Conservation (phyloP, 64 coral and sea anemone genomes). For the Anthopleura sola region DNA sequence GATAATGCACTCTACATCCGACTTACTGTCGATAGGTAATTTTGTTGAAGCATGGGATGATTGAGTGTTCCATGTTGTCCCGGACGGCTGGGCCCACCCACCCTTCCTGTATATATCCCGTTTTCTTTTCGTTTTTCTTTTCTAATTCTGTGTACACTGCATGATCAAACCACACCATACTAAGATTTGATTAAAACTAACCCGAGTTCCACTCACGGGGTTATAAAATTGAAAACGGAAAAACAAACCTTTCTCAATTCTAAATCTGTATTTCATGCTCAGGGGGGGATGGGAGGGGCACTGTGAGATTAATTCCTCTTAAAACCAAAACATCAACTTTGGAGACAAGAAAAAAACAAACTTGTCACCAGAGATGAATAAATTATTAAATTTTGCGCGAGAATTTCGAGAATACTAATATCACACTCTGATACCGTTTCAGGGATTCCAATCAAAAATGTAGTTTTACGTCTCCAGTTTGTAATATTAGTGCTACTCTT, state of each 20-base stretch:
- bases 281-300: too few species aligned
- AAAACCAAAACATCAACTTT: neutral
- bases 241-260: neutral
- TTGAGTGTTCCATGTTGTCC: neutral
- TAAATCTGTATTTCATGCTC: neutral
- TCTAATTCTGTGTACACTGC: neutral
- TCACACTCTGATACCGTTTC: too few species aligned
- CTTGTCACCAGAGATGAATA: too few species aligned
- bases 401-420: too few species aligned
- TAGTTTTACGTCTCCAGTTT: neutral
- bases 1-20: neutral
- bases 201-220: neutral
- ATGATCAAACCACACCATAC: neutral
- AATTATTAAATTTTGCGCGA: too few species aligned
- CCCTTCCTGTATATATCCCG: neutral
- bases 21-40: conserved; percentile 25
- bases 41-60: conserved; percentile 15
- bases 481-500: neutral
- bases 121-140: neutral
- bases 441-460: neutral
- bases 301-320: neutral
- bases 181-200: neutral
- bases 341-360: too few species aligned
- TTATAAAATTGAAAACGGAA: neutral
- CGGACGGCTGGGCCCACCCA: neutral